Evolutionary conservation across 2,113 vertebrate genomes (phyloP).

Genomic region (Antidorcas marsupialis): DNA sequence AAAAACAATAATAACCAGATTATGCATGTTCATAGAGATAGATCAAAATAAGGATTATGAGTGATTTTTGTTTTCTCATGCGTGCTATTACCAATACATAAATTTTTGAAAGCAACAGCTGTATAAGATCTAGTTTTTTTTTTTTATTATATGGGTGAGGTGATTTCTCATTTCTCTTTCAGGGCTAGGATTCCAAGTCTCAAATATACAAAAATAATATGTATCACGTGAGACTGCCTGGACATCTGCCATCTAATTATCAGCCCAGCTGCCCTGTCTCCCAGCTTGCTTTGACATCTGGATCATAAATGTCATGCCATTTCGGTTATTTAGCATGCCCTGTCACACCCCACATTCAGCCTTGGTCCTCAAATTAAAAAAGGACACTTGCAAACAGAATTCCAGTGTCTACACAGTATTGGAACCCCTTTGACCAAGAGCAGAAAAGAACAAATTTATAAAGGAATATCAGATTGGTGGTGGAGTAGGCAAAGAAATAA

Average conservation of each 20-base stretch:
- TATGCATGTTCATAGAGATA: not conserved
- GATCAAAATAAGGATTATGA: not conserved
- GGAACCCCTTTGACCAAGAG: not conserved
- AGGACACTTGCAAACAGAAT: constrained; percentile 6
- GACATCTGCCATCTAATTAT: constrained; percentile 53
- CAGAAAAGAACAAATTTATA: not conserved
- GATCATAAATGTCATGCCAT: constrained; percentile 63
- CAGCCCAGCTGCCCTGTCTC: constrained; percentile 35
- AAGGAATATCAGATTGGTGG: not conserved
- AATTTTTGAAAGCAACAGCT: not conserved
- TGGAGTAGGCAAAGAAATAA: not conserved
- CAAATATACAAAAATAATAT: not conserved
- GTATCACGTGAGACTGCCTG: constrained; percentile 5
- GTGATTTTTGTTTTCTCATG: not conserved
- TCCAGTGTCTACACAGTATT: not conserved
- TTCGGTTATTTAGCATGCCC: constrained; percentile 17
- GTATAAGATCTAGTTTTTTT: not conserved
- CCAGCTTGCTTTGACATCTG: constrained; percentile 56
- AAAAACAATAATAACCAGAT: not conserved
- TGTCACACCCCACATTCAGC: constrained; percentile 4
- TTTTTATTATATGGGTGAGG: not conserved
- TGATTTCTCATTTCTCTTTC: constrained; percentile 37
- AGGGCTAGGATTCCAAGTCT: not conserved
- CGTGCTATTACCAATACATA: not conserved
- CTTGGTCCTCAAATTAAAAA: not conserved